Evolutionary conservation across 2,113 vertebrate species (phyloP).

Genomic region (Bubo blakistoni): DNA sequence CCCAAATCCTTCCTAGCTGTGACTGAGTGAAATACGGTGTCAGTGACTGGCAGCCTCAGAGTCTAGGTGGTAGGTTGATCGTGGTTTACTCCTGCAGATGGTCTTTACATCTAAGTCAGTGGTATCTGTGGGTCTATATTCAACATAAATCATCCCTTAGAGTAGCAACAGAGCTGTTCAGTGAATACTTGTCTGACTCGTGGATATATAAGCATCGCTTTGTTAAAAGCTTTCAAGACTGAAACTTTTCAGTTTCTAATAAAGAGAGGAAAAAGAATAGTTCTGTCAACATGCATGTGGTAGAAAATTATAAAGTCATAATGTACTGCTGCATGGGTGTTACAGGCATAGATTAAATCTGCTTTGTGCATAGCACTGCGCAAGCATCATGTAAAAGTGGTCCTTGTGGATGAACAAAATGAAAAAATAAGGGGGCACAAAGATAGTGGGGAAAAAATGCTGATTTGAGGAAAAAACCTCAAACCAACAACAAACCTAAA

Average conservation of each 20-base stretch:
- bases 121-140: not conserved
- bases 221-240: not conserved
- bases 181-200: not conserved
- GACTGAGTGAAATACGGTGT: not conserved
- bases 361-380: not conserved
- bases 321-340: not conserved
- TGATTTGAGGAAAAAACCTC: not conserved
- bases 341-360: not conserved
- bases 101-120: not conserved
- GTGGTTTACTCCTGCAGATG: not conserved
- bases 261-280: not conserved
- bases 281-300: not conserved
- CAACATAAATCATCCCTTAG: not conserved
- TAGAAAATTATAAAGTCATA: not conserved
- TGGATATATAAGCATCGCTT: not conserved
- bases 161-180: not conserved
- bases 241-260: not conserved
- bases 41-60: not conserved
- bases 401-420: not conserved
- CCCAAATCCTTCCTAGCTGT: slow-evolving; percentile 10
- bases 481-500: not conserved
- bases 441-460: not conserved
- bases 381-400: not conserved
- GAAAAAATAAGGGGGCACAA: not conserved
- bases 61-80: not conserved